Evolutionary conservation across 2,113 vertebrate genomes (phyloP).

Genomic region (Miniopterus natalensis): DNA sequence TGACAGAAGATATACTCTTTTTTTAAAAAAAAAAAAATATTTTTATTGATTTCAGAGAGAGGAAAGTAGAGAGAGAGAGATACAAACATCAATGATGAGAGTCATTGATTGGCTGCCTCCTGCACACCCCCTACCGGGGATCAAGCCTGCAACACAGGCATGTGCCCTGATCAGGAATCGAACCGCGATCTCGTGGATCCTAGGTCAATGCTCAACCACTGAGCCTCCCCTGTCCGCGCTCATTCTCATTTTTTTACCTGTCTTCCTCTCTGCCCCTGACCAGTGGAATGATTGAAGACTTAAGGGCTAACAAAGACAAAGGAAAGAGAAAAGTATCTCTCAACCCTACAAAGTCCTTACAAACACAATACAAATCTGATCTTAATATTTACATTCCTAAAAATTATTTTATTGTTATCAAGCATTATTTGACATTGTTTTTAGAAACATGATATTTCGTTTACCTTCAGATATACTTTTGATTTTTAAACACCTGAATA

Average conservation of each 20-base stretch:
- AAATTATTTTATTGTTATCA: background rate
- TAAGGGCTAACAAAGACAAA: background rate
- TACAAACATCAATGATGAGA: no score
- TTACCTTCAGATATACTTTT: background rate
- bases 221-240: no score
- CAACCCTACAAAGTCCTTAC: background rate
- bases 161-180: no score
- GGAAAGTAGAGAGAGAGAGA: no score
- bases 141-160: no score
- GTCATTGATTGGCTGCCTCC: no score
- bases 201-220: no score
- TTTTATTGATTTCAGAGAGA: no score
- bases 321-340: background rate
- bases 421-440: background rate
- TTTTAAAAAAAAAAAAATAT: no score
- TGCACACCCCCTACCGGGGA: no score
- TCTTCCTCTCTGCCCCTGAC: background rate
- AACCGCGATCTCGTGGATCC: no score
- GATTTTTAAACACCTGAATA: conserved; percentile 5
- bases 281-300: background rate
- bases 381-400: background rate
- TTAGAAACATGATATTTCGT: background rate
- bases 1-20: background rate
- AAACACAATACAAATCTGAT: background rate
- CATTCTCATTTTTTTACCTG: background rate